phyloP scores from a whole-genome alignment of 2,888 invertebrate genomes.

The Sepiola atlantica region DNA sequence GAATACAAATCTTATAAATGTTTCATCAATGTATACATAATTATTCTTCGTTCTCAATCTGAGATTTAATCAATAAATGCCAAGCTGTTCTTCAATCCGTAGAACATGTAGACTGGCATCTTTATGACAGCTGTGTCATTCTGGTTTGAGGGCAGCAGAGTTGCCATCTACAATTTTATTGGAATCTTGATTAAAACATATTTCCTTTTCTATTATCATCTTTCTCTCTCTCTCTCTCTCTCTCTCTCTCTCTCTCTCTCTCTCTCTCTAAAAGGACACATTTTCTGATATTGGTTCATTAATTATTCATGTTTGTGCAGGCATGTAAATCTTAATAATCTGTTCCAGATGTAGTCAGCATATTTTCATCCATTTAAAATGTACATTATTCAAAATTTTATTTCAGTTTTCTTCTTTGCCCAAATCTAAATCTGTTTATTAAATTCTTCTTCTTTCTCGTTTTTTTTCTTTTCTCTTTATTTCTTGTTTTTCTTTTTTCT shows the following conservation, averaged over 20 bases:
- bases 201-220: background rate
- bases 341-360: background rate
- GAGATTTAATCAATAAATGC: background rate
- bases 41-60: background rate
- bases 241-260: background rate
- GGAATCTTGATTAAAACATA: background rate
- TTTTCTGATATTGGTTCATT: background rate
- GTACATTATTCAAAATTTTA: background rate
- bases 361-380: too few species aligned
- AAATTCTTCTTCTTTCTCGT: background rate
- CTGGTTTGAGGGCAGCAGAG: background rate
- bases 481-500: too few species aligned
- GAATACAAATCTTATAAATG: background rate
- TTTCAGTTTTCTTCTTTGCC: background rate
- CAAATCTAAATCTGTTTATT: background rate
- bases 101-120: background rate
- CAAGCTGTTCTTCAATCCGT: background rate
- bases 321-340: background rate
- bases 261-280: background rate
- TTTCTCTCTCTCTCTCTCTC: background rate
- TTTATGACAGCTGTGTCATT: background rate
- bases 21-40: background rate
- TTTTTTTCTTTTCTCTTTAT: too few species aligned
- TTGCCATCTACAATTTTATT: background rate
- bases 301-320: background rate